Base-by-base conservation (phyloP, 2,113 vertebrate genomes). In the Salvelinus alpinus region DNA sequence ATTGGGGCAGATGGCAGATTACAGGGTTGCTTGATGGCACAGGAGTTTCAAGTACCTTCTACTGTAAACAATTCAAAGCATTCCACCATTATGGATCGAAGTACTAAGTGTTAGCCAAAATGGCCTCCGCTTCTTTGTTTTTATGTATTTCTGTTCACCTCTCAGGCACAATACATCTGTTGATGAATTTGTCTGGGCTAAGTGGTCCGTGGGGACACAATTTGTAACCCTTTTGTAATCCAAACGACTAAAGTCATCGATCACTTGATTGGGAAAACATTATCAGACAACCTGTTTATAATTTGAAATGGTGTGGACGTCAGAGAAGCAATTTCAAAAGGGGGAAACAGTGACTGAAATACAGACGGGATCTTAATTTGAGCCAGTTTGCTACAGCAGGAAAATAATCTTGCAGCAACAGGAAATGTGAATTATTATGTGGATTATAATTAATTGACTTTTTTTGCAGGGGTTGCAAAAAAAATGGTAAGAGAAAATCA, bases 1-100 rank as follows among this genome's bases (percentile, higher is more conserved):
- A 90, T 88, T 77, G 77, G 89, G 87, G 78, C 89, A 89, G 79
- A 84, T 87, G 80, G 86, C 82, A 84, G 74, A 83, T 90, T 79
- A 78, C 73, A 71, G 70, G 80, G 70, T 62, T 69, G 66, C 71
- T 72, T 69, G 84, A 85, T 82, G 78, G 31, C 68, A 78, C 78
- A 77, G 67, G n/a, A 66, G 66, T 29, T 77, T 84, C 60, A 44
- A 76, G 31, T 72, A 31, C 80, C 9, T n/a, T 64, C 20, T 64
- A 18, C 25, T 57, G 54, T 57, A 57, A 57, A 57, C 54, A 57
- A 18, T 57, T 57, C 18, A 57, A 57, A 4, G 20, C 38, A 12
- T 44, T 44, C 38, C 38, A 44, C 38, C 38, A 12, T 3, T 44
- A 44, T 44, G 38, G 9, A 44, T 44, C 2, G 38, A 44, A 11